phyloP scores from a whole-genome alignment of 2,113 vertebrate species.

The Bubo scandiacus region DNA sequence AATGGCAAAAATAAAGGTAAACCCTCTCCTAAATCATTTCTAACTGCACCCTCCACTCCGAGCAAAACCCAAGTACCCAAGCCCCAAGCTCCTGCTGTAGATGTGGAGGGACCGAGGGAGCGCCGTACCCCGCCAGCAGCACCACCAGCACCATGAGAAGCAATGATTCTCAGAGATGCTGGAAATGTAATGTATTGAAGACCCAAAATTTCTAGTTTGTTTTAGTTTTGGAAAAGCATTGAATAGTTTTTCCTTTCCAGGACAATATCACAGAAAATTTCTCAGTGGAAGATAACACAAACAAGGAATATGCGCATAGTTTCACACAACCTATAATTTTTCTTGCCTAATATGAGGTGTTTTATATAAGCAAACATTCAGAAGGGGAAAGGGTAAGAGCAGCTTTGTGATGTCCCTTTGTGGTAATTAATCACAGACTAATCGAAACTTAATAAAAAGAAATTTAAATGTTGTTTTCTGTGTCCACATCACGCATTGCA shows the following conservation, averaged over 20 bases:
- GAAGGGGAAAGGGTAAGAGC: not conserved
- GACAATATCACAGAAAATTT: not conserved
- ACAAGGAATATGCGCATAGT: not conserved
- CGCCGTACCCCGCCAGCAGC: accelerated
- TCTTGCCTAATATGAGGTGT: not conserved
- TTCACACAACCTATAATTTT: not conserved
- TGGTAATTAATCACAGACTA: not conserved
- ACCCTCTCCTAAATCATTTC: not conserved
- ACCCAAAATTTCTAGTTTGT: too few species aligned
- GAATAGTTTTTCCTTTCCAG: not conserved
- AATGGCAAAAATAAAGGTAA: not conserved
- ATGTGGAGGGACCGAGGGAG: not conserved
- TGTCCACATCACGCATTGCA: not conserved
- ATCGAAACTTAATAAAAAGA: not conserved
- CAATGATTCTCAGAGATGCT: not conserved
- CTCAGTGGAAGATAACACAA: not conserved
- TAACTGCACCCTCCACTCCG: too few species aligned
- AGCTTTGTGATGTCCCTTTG: not conserved
- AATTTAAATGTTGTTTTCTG: not conserved
- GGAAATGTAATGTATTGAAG: not conserved
- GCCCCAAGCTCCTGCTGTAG: not conserved
- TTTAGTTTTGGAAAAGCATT: too few species aligned
- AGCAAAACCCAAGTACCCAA: not conserved
- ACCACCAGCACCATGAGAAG: not conserved
- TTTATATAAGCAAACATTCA: not conserved